Evolutionary conservation across 1,140 invertebrate genomes (phyloP), one percentile per base, ranked within the genome.

Genomic region (Chrysomallon squamiferum): DNA sequence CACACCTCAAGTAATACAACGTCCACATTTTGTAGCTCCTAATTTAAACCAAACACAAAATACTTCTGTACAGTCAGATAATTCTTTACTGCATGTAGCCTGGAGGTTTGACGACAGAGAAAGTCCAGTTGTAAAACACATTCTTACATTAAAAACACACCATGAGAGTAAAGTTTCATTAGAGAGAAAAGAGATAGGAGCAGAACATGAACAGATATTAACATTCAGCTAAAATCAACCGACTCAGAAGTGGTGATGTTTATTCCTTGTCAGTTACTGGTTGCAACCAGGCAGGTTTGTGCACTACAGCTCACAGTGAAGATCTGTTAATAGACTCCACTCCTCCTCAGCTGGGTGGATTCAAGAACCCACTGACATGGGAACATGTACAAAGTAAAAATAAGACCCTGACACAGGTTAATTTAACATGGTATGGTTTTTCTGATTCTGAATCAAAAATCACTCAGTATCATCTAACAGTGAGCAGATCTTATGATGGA

Each of bases 91-190:
- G 7, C 57, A 33, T 5, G 3, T 77, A 0, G 22, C 22, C 0
- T 77, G 72, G 75, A 32, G 60, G 35, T 75, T 75, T 43, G 20
- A 54, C 32, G 75, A 77, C 33, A 33, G 60, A 6, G 65, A 73
- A 52, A 77, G 73, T 66, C 65, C 66, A 7, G 58, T 77, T 52
- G 30, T 65, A 15, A 61, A 29, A 13, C 66, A 66, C 7, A 38
- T 50, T 0, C 13, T 74, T 0, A 41, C 56, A 13, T 25, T 77
- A 13, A 50, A 45, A 35, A 67, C 67, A 11, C 69, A 72, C 29
- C 47, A 63, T 30, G 69, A 67, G 45, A 68, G 69, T 9, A 62
- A 65, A 47, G 50, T 52, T n/a, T 50, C 62, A 11, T 15, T 61
- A 7, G 49, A 61, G 49, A 25, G 52, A 20, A 49, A 65, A 5